These are phyloP conservation scores for Prunella himalayana DNA, from an alignment of 2,113 vertebrate genomes.

Conservation along the genomic window DNA sequence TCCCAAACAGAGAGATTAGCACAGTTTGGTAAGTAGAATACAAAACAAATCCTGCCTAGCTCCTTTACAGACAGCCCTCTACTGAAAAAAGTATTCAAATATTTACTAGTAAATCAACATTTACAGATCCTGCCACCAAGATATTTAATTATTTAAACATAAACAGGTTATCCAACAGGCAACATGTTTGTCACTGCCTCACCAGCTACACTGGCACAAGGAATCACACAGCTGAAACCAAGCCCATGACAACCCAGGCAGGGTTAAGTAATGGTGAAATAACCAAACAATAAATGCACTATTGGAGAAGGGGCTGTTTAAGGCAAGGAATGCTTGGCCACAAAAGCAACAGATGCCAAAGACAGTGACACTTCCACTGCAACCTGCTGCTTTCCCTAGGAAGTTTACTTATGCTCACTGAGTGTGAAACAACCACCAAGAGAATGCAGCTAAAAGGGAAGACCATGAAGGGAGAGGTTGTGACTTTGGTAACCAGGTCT, in stretches of 20 bases:
- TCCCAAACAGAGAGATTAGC: neutral
- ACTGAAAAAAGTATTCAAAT: neutral
- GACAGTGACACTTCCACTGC: neutral
- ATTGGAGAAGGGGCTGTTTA: neutral
- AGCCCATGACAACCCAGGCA: neutral
- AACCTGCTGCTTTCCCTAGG: neutral
- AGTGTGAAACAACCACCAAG: fast-evolving
- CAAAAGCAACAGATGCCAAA: neutral
- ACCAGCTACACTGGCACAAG: neutral
- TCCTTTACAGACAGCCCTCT: neutral
- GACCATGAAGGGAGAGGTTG: neutral
- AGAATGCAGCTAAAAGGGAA: neutral
- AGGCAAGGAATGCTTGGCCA: neutral
- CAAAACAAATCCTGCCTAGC: neutral
- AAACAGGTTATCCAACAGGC: neutral
- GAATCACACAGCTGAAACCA: neutral
- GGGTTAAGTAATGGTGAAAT: neutral
- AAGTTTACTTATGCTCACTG: neutral
- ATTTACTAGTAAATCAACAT: neutral
- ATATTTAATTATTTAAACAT: neutral
- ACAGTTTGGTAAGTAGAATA: neutral
- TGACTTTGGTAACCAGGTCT: neutral
- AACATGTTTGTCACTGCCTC: neutral
- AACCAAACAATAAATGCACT: neutral
- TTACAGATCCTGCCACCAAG: neutral